These are phyloP conservation scores for Danio rerio DNA, from an alignment of 2,113 vertebrate species.

Conservation along the genomic window GRCz12tu NC_133191.1:43002501-43003000, in stretches of 20 bases:
- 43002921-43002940: too few relatives aligned
- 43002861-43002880: too few relatives aligned
- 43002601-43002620: not conserved
- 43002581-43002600: not conserved
- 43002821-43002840: too few relatives aligned
- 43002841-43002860: too few relatives aligned
- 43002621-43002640: not conserved
- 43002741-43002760: not conserved
- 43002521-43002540: slow-evolving; percentile 70
- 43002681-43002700: not conserved
- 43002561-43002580: slow-evolving; percentile 59
- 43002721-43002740: not conserved
- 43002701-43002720: not conserved
- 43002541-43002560: slow-evolving; percentile 71
- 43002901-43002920: too few relatives aligned
- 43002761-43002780: not conserved
- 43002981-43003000: too few relatives aligned
- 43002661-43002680: not conserved
- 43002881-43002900: too few relatives aligned
- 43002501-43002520: slow-evolving; percentile 67
- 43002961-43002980: too few relatives aligned
- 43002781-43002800: not conserved
- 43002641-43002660: not conserved
- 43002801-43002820: not conserved
- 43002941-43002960: too few relatives aligned